Evolutionary conservation across 1,140 invertebrate genomes (phyloP).

Genomic region (Sesamia nonagrioides): DNA sequence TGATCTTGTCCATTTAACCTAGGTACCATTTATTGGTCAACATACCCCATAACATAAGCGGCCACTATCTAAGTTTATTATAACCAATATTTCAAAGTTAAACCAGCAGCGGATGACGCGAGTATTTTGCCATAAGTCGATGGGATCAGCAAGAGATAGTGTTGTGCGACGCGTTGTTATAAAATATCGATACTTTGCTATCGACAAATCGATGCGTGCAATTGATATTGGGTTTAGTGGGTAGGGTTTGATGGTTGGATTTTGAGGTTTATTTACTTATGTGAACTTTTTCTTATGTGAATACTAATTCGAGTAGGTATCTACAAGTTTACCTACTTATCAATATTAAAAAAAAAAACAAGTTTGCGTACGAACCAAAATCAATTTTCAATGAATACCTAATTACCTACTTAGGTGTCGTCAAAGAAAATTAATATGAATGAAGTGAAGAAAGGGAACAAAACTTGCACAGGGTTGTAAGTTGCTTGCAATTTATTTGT

Average conservation of each 20-base stretch:
- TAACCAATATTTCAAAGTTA: constrained; percentile 24
- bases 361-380: too few species aligned
- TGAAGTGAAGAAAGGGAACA: too few species aligned
- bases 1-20: neutral
- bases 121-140: constrained; percentile 16
- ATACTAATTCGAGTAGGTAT: too few species aligned
- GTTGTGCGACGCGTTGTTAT: constrained; percentile 3
- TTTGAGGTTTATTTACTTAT: neutral
- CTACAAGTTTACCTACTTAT: too few species aligned
- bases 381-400: too few species aligned
- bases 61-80: constrained; percentile 13
- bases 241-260: neutral
- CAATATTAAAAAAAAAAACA: too few species aligned
- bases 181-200: constrained; percentile 40
- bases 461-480: too few species aligned
- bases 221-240: constrained; percentile 33
- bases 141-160: constrained; percentile 28
- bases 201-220: constrained; percentile 34
- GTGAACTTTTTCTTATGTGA: neutral
- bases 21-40: neutral
- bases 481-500: too few species aligned
- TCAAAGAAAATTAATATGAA: too few species aligned
- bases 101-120: constrained; percentile 23
- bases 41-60: neutral
- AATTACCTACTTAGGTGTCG: too few species aligned